These are phyloP conservation scores for Amphimedon queenslandica DNA, from an alignment of 37 sponge, comb jelly and placozoan species.

Conservation along the genomic window DNA sequence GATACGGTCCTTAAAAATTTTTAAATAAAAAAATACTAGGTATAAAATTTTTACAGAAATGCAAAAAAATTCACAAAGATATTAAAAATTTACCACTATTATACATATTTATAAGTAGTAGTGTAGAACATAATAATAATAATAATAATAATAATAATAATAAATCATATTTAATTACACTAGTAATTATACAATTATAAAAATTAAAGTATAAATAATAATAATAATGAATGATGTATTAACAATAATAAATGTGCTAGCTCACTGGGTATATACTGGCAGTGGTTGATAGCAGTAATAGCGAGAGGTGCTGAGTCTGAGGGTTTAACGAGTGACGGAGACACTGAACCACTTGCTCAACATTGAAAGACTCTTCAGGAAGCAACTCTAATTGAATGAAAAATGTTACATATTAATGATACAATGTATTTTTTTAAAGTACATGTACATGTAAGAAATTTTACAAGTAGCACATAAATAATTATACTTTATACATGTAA, in stretches of 20 bases:
- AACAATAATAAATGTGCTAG: no score
- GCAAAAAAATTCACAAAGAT: neutral
- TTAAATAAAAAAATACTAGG: slow-evolving; percentile 1
- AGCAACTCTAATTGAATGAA: slow-evolving; percentile 22
- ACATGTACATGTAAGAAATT: neutral
- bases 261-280: slow-evolving; percentile 80
- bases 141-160: no score
- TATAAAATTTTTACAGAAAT: neutral
- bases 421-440: neutral
- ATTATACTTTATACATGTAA: no score
- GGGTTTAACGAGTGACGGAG: slow-evolving; percentile 59
- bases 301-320: slow-evolving; percentile 79
- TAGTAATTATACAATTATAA: no score
- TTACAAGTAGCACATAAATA: neutral
- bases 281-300: slow-evolving; percentile 57
- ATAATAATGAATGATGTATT: no score
- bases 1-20: slow-evolving; percentile 65
- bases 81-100: no score
- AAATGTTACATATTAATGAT: no score
- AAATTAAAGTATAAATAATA: no score
- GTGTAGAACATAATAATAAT: neutral
- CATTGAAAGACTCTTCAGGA: slow-evolving; percentile 70
- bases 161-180: no score
- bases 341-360: slow-evolving; percentile 82
- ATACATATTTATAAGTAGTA: neutral